phyloP scores from a whole-genome alignment of 2,888 invertebrate genomes.

The Philhelius pedissequus region DNA sequence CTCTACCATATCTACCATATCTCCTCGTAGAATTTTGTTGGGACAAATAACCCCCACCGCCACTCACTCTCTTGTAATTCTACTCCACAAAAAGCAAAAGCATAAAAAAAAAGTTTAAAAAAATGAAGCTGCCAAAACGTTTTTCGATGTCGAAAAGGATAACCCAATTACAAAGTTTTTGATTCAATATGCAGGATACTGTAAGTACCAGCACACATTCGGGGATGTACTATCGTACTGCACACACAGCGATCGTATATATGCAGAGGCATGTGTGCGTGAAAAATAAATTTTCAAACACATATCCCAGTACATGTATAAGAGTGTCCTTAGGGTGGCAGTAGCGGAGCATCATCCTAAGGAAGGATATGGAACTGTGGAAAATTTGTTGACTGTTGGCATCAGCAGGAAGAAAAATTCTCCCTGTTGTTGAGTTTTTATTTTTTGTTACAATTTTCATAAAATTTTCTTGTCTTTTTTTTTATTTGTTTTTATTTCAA shows the following conservation, averaged over 20 bases:
- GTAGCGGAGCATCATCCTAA: not conserved
- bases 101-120: not conserved
- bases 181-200: conserved; percentile 67
- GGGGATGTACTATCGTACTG: conserved; percentile 30
- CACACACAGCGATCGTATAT: no score
- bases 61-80: no score
- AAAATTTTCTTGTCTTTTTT: not conserved
- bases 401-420: conserved; percentile 34
- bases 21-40: not conserved
- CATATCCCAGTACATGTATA: not conserved
- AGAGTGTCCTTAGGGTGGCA: conserved; percentile 2
- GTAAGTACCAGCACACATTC: conserved; percentile 47
- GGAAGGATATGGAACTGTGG: conserved; percentile 9
- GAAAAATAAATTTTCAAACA: not conserved
- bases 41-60: not conserved
- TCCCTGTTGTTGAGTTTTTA: conserved; percentile 21
- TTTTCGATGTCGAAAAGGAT: conserved; percentile 69
- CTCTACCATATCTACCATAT: not conserved
- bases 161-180: conserved; percentile 69
- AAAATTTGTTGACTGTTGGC: conserved; percentile 56
- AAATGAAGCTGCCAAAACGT: conserved; percentile 49
- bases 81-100: not conserved
- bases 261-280: not conserved
- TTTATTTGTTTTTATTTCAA: not conserved
- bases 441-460: not conserved